Percentiles rank a stretch among this genome's conserved stretches.
These are phyloP conservation scores for Habropoda laboriosa DNA, from an alignment of 1,140 invertebrate genomes.

Conservation along the genomic window DNA sequence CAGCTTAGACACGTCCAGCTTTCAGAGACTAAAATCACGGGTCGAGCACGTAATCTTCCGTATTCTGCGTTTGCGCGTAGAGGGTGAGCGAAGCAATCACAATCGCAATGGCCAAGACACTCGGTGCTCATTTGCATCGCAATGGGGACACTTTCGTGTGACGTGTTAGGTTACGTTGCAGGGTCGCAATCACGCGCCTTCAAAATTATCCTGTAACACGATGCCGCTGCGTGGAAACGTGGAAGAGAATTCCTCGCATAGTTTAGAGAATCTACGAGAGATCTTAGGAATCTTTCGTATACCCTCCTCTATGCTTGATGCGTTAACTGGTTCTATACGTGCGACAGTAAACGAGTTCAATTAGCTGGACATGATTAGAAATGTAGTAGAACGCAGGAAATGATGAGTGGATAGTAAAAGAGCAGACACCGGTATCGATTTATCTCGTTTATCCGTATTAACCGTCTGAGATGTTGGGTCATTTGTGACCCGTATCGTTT, in stretches of 20 bases:
- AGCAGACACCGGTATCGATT: neutral
- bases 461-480: no score
- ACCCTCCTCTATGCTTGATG: neutral
- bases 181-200: neutral
- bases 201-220: neutral
- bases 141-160: conserved; percentile 54
- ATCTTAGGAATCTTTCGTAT: neutral
- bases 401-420: neutral
- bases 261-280: neutral
- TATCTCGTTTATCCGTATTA: neutral
- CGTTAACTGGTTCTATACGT: neutral
- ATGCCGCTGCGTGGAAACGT: neutral
- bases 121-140: conserved; percentile 57
- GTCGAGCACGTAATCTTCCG: conserved; percentile 28
- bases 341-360: neutral
- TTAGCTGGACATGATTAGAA: neutral
- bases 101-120: conserved; percentile 1
- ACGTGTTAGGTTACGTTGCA: conserved; percentile 47
- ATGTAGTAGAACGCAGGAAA: neutral
- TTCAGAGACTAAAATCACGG: conserved; percentile 41
- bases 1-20: conserved; percentile 43
- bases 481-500: no score
- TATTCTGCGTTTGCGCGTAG: conserved; percentile 13
- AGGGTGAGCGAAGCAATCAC: conserved; percentile 19
- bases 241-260: neutral